phyloP scores from a whole-genome alignment of 2,888 invertebrate genomes.

The Enchytraeus crypticus region DNA sequence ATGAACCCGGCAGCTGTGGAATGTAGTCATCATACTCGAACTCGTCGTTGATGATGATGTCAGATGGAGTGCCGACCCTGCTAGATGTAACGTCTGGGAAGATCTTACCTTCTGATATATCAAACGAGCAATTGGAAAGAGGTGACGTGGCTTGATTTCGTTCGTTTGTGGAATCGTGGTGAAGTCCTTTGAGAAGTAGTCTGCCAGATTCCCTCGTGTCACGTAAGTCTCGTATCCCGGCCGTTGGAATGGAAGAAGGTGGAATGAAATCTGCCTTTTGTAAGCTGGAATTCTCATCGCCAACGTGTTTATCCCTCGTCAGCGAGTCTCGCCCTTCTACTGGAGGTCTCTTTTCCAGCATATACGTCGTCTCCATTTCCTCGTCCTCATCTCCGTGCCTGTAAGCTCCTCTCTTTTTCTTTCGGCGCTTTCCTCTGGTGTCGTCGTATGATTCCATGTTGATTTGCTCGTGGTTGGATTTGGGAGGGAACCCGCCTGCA shows the following conservation, averaged over 20 bases:
- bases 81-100: not conserved
- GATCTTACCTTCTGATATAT: not conserved
- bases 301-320: conserved; percentile 9
- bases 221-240: conserved; percentile 5
- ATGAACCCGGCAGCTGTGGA: conserved; percentile 25
- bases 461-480: conserved; percentile 13
- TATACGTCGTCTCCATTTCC: not conserved
- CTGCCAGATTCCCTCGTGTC: not conserved
- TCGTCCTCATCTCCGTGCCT: not conserved
- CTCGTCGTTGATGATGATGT: conserved; percentile 17
- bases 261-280: conserved; percentile 16
- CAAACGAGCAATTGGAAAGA: not conserved
- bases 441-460: conserved; percentile 12
- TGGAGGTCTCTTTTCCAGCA: conserved; percentile 23
- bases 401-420: not conserved
- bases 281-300: not conserved
- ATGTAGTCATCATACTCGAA: conserved; percentile 31
- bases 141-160: not conserved
- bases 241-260: not conserved
- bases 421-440: conserved; percentile 4
- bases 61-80: conserved; percentile 16
- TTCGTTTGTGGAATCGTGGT: not conserved
- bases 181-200: not conserved
- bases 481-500: not conserved
- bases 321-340: conserved; percentile 27